phyloP scores from a whole-genome alignment of 1,140 invertebrate species.

The Araneus ventricosus region DNA sequence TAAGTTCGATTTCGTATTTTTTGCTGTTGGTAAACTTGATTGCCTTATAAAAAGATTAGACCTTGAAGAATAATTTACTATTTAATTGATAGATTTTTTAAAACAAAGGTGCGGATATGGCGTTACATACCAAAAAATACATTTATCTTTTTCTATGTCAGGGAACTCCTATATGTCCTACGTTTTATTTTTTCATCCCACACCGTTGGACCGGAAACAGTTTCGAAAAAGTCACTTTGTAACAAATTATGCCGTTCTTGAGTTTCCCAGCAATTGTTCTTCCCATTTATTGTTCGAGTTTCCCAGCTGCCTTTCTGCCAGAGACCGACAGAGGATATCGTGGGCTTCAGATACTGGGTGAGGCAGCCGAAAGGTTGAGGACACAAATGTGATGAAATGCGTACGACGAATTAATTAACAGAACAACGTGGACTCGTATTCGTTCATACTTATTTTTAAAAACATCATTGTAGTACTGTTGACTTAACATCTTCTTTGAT shows the following conservation, averaged over 20 bases:
- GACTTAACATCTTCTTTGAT: too few species aligned
- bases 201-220: background rate
- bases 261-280: background rate
- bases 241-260: background rate
- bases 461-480: too few species aligned
- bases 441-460: too few species aligned
- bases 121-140: too few species aligned
- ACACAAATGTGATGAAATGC: background rate
- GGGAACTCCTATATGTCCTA: too few species aligned
- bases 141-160: too few species aligned
- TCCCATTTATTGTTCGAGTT: constrained; percentile 7
- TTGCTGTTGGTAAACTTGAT: too few species aligned
- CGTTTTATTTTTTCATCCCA: background rate
- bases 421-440: background rate
- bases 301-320: background rate
- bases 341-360: background rate
- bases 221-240: background rate
- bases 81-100: too few species aligned
- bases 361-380: background rate
- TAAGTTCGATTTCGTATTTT: too few species aligned
- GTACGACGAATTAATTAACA: background rate
- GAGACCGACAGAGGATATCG: constrained; percentile 2
- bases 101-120: too few species aligned
- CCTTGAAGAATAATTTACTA: too few species aligned
- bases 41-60: too few species aligned